A percentile compares a stretch with the other conserved stretches of the same genome.
phyloP scores from a whole-genome alignment of 2,888 invertebrate genomes.

The Melipona beecheii region DNA sequence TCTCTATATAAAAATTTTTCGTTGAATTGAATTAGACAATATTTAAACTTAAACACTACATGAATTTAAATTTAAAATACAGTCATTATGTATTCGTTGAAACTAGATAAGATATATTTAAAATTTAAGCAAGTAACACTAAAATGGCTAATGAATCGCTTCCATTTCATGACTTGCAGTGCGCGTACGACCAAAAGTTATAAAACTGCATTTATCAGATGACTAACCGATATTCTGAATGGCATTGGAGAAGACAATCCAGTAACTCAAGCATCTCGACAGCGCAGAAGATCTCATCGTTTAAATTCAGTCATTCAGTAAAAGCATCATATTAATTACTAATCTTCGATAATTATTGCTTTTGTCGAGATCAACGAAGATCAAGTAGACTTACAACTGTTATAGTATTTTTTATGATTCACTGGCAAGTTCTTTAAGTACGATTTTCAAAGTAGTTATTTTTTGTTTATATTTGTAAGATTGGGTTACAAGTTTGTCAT shows the following conservation, averaged over 20 bases:
- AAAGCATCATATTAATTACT: conserved; percentile 65
- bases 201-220: conserved; percentile 84
- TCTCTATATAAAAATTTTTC: conserved; percentile 6
- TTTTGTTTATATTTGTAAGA: conserved; percentile 29
- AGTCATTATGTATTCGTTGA: conserved; percentile 32
- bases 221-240: conserved; percentile 84
- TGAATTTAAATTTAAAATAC: conserved; percentile 15
- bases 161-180: conserved; percentile 82
- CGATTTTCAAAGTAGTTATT: conserved; percentile 35
- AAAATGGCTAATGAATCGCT: conserved; percentile 78
- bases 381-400: conserved; percentile 42
- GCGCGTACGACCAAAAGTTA: conserved; percentile 83
- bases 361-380: conserved; percentile 56
- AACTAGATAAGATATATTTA: conserved; percentile 54
- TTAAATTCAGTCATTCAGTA: conserved; percentile 82
- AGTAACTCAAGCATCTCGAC: conserved; percentile 79
- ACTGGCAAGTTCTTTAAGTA: background rate
- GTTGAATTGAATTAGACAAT: conserved; percentile 1
- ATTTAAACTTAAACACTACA: conserved; percentile 13
- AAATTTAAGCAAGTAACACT: conserved; percentile 63
- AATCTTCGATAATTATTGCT: conserved; percentile 57
- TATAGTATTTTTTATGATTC: conserved; percentile 32
- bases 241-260: conserved; percentile 79
- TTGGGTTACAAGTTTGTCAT: conserved; percentile 50
- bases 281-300: conserved; percentile 81